Evolutionary conservation across 2,113 vertebrate genomes (phyloP), one percentile per base, ranked within the genome.

Genomic region (Sialia sialis): DNA sequence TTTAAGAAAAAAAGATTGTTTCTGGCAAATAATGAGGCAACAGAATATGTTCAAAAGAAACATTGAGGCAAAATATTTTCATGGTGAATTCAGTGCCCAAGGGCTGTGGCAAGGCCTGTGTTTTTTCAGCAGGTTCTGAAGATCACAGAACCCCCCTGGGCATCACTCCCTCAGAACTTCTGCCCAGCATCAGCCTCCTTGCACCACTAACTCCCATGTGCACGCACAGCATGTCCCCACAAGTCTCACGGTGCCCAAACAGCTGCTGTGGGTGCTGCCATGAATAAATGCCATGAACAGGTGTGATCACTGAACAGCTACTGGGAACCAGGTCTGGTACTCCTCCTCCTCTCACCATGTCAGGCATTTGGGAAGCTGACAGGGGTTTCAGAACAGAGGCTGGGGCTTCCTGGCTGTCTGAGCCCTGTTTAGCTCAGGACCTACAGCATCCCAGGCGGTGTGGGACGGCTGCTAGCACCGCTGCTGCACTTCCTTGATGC

Each of bases 331-430:
- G 21, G 15, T 20, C 22, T 0, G 0, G 9, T 15, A 13, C n/a
- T n/a, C 62, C 30, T 30, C 39, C 60, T 87, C 29, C 56, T 39
- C 20, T 63, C 1, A 1, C 29, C 60, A 13, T 0, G 2, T 10
- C 78, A 72, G 60, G 46, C 38, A 17, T n/a, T 7, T 29, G 66
- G 66, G 59, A 82, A 73, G 52, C 13, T 66, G 70, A 14, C 5
- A 22, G 9, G 20, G 30, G 27, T 79, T 80, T 85, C 63, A 49
- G 38, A 56, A 5, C 0, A 0, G 38, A 26, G 16, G 9, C 19
- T 18, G 30, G 10, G 11, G 12, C 17, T 11, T 2, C 34, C 26
- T 0, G 0, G 22, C 14, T 20, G 18, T 3, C n/a, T 55, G 25
- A 86, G 56, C 14, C 8, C 1, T 13, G 5, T 43, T 79, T 44